Base-by-base conservation (phyloP, 2,113 vertebrate species). In the Panthera leo region DNA sequence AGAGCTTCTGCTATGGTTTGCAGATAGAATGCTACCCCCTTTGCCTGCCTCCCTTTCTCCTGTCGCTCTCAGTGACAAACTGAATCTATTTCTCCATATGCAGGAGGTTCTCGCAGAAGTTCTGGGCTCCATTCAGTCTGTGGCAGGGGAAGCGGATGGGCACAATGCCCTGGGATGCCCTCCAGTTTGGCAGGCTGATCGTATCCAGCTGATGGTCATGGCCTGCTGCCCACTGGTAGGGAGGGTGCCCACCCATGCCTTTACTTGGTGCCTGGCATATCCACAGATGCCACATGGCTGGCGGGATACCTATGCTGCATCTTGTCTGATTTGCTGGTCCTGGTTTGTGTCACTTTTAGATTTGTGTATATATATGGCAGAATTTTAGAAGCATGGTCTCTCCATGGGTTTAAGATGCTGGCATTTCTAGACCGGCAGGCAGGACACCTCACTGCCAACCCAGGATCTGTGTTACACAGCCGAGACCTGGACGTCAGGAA, bases 281-380 rank as follows among this genome's bases (percentile, higher is more conserved):
- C 67, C 58, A 31, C 8, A 63, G 84, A 61, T 76, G 76, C 92
- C 93, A 92, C 89, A 68, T 1, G 2, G 42, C 90, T 84, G 58
- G 65, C 67, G 93, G 93, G 58, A 83, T 29, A 85, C 71, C 63
- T 83, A 9, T 21, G 61, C 19, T 85, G 80, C 39, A 29, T 42
- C 58, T 73, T 87, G 48, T 75, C 65, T 45, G 29, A 42, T 53
- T 4, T 53, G 45, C 39, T 51, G 23, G 19, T 90, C 36, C 90
- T 94, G 91, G 25, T 53, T 76, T 42, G 36, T 95, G 87, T 97
- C 94, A 91, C 19, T 95, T 73, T 91, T 31, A 89, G 92, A 78
- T 93, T 39, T 89, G 89, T n/a, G 10, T 79, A 25, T 82, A 13
- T 75, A 25, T 82, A 19, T 61, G 48, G 75, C 68, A 39, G 75